Base-by-base conservation (phyloP, 1,140 invertebrate species). In the Trissolcus basalis region DNA sequence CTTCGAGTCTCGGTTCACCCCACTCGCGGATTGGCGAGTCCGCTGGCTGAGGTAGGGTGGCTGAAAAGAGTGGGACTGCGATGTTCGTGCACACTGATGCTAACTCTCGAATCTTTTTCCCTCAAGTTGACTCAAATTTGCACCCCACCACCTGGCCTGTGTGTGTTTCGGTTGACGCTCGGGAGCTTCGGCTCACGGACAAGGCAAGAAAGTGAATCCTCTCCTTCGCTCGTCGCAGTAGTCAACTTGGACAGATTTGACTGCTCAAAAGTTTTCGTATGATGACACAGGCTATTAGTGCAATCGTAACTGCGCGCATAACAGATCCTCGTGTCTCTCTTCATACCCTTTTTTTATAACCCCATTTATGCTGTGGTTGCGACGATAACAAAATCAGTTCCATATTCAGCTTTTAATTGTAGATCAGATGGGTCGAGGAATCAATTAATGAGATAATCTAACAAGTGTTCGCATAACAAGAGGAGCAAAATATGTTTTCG, bases 1-100 rank as follows among this genome's bases (percentile, higher is more conserved):
- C 79, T 78, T 78, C 61, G 56, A 59, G 61, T 73, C 72, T 71
- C 35, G 51, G 58, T 77, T 69, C 36, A 70, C 72, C 77, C 78
- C 80, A 77, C 79, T 59, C 10, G 11, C n/a, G 19, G 14, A 69
- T 76, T 76, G 72, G 72, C 43, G 77, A 6, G 11, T 13, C 11
- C 6, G 1, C 16, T 4, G 13, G 14, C n/a, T 6, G 44, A 55
- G 70, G 56, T 71, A 65, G 53, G 61, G 45, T 32, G 27, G 32
- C 33, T 60, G 70, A 53, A 61, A 44, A 44, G 61, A 77, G 68
- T 69, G 48, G 58, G 61, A 77, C 39, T 76, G 63, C 74, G 76
- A 43, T 48, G 43, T 41, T 53, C 32, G n/a, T 33, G 11, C 54
- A 64, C 15, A 64, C 15, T 72, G 60, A 72, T 64, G 69, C 56